Evolutionary conservation across 2,888 invertebrate genomes (phyloP).

Genomic region (Agrochola lychnidis): DNA sequence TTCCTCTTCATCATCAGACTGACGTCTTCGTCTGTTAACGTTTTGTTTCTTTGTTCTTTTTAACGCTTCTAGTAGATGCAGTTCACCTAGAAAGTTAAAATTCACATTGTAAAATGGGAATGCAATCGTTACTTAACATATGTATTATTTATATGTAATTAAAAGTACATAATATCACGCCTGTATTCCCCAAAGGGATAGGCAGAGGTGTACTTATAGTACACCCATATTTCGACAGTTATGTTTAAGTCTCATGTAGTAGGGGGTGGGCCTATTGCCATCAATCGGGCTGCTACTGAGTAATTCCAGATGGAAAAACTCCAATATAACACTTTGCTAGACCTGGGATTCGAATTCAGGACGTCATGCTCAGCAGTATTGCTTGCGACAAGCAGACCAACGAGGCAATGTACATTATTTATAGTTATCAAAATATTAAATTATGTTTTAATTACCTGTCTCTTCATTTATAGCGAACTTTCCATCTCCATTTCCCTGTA

Average conservation of each 20-base stretch:
- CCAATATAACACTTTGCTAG: background rate
- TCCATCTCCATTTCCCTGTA: slow-evolving; percentile 94
- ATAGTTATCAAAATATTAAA: background rate
- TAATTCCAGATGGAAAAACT: background rate
- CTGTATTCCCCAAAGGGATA: background rate
- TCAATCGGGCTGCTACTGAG: background rate
- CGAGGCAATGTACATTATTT: background rate
- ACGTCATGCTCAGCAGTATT: background rate
- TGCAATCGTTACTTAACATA: background rate
- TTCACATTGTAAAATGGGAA: background rate
- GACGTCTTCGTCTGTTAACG: slow-evolving; percentile 86
- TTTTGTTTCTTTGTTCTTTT: slow-evolving; percentile 86
- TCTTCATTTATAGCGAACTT: slow-evolving; percentile 94
- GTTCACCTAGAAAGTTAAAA: slow-evolving; percentile 88
- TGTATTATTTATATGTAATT: background rate
- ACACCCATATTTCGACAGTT: background rate
- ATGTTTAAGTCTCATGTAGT: background rate
- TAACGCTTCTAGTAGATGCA: slow-evolving; percentile 91
- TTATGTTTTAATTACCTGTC: slow-evolving; percentile 89
- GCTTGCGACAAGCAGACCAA: background rate
- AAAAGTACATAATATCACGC: background rate
- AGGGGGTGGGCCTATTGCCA: background rate
- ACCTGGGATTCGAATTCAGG: background rate
- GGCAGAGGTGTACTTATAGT: background rate
- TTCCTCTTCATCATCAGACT: slow-evolving; percentile 83